phyloP scores from a whole-genome alignment of 2,888 invertebrate species.

The Ditula angustiorana region DNA sequence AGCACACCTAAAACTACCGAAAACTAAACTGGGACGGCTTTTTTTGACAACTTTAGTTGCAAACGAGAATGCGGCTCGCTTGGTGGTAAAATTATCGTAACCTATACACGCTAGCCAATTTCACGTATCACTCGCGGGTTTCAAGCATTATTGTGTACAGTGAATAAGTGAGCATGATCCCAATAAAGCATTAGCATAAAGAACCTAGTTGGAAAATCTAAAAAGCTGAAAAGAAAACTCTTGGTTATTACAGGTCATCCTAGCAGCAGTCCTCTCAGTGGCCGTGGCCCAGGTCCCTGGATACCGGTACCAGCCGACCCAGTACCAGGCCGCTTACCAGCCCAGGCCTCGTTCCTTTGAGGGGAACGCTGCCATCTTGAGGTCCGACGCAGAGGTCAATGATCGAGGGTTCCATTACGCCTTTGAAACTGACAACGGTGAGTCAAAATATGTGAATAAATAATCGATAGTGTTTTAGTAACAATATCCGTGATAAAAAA shows the following conservation, averaged over 20 bases:
- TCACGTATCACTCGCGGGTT: too few species aligned
- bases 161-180: too few species aligned
- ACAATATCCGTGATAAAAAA: background rate
- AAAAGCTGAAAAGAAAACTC: too few species aligned
- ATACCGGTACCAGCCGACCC: conserved; percentile 45
- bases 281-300: conserved; percentile 61
- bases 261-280: conserved; percentile 64
- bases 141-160: too few species aligned
- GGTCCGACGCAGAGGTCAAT: conserved; percentile 69
- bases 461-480: background rate
- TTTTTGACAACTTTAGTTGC: too few species aligned
- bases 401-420: conserved; percentile 76
- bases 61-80: too few species aligned
- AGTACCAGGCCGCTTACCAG: conserved; percentile 49
- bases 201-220: too few species aligned
- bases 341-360: conserved; percentile 61
- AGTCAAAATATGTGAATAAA: conserved; percentile 42
- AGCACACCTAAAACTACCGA: too few species aligned
- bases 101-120: too few species aligned
- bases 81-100: too few species aligned
- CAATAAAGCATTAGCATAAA: too few species aligned
- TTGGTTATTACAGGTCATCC: conserved; percentile 60
- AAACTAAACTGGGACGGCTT: too few species aligned
- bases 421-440: conserved; percentile 88
- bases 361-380: conserved; percentile 68